phyloP scores from a whole-genome alignment of 2,797 vertebrate species.

The Hippoglossus hippoglossus region DNA sequence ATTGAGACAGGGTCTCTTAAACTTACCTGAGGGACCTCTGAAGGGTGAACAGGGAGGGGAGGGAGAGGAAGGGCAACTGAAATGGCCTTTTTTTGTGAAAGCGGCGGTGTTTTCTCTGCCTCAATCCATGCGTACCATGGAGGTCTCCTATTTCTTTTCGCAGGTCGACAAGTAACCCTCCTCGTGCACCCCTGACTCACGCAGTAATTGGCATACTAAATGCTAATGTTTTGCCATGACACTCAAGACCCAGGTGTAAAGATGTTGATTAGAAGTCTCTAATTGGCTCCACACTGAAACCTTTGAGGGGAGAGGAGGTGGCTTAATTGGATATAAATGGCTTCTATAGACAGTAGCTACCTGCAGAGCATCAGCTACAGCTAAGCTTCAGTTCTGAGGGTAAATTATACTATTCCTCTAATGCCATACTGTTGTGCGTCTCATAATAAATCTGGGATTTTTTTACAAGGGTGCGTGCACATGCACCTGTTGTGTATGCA shows the following conservation, averaged over 20 bases:
- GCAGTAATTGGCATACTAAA: constrained; percentile 78
- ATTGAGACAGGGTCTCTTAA: constrained; percentile 78
- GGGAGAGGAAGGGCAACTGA: constrained; percentile 63
- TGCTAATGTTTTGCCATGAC: constrained; percentile 77
- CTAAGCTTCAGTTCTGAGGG: constrained; percentile 26
- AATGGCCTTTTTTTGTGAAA: constrained; percentile 63
- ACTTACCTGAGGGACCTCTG: constrained; percentile 79
- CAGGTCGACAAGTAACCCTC: constrained; percentile 54
- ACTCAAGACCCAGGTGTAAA: constrained; percentile 74
- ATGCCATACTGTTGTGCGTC: constrained; percentile 23
- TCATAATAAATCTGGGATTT: background rate
- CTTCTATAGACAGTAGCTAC: constrained; percentile 41
- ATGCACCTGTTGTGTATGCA: constrained; percentile 3
- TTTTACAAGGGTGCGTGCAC: constrained; percentile 13
- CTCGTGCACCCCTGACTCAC: constrained; percentile 50
- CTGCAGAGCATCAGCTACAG: constrained; percentile 50
- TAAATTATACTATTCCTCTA: constrained; percentile 23
- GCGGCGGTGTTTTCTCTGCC: constrained; percentile 26
- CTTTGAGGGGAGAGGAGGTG: constrained; percentile 64
- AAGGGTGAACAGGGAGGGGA: constrained; percentile 59
- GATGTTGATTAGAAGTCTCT: constrained; percentile 77
- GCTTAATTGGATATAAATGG: constrained; percentile 70
- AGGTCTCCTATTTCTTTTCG: constrained; percentile 59
- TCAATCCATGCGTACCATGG: constrained; percentile 39
- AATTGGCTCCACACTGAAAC: constrained; percentile 72